A percentile compares a stretch with the other conserved stretches of the same genome.
These are phyloP conservation scores for Engraulis encrasicolus DNA, from an alignment of 2,113 vertebrate species.

Conservation along the genomic window DNA sequence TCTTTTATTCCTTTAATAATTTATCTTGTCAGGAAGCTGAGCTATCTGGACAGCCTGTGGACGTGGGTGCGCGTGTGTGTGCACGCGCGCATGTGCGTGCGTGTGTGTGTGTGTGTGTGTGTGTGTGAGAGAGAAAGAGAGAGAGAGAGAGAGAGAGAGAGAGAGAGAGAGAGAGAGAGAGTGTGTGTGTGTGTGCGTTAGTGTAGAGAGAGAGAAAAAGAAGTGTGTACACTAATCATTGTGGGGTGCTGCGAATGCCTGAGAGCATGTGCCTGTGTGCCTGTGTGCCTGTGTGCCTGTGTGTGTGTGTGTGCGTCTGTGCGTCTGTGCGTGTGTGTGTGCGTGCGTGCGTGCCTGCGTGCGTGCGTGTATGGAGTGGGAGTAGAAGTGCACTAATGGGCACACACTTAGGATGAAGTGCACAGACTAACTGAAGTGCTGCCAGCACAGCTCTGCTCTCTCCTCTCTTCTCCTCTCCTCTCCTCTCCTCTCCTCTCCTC, in stretches of 20 bases:
- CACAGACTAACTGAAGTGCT: slow-evolving; percentile 74
- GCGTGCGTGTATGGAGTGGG: slow-evolving; percentile 42
- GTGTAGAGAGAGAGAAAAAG: too few species aligned
- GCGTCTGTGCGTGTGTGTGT: neutral
- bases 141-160: neutral
- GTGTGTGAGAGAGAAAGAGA: neutral
- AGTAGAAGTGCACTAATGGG: slow-evolving; percentile 76
- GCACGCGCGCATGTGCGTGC: slow-evolving; percentile 35
- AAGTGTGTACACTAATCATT: too few species aligned
- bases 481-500: slow-evolving; percentile 28
- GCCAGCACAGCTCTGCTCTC: slow-evolving; percentile 57
- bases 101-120: slow-evolving; percentile 30
- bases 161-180: neutral
- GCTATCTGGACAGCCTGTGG: slow-evolving; percentile 65
- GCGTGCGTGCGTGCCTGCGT: slow-evolving; percentile 14
- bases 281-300: slow-evolving; percentile 33
- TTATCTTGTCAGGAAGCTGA: slow-evolving; percentile 74
- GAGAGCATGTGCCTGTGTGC: slow-evolving; percentile 47
- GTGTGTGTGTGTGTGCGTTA: slow-evolving; percentile 38
- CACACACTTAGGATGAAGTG: slow-evolving; percentile 75
- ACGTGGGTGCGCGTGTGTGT: slow-evolving; percentile 35
- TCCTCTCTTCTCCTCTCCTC: slow-evolving; percentile 52
- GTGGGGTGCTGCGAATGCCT: slow-evolving; percentile 24
- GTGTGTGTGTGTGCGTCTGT: slow-evolving; percentile 35
- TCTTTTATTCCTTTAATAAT: slow-evolving; percentile 75